A percentile compares a stretch with the other conserved stretches of the same genome.
phyloP scores from a whole-genome alignment of 2,113 vertebrate genomes.

The Riparia riparia region DNA sequence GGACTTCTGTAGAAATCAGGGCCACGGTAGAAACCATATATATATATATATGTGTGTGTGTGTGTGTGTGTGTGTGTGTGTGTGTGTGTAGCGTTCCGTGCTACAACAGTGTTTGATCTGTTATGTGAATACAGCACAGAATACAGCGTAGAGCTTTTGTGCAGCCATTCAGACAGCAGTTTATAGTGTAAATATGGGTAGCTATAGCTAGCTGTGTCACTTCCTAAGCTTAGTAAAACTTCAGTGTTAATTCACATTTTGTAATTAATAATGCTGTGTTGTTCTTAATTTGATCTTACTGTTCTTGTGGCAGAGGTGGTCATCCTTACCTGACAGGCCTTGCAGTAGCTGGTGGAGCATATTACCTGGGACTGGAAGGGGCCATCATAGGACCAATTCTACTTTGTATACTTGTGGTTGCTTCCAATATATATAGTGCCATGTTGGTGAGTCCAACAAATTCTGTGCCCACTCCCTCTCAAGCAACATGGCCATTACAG shows the following conservation, averaged over 20 bases:
- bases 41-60: too few species aligned
- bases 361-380: slow-evolving; percentile 95
- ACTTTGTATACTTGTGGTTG: slow-evolving; percentile 96
- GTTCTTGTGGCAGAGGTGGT: slow-evolving; percentile 82
- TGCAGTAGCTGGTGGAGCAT: slow-evolving; percentile 94
- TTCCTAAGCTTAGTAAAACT: neutral
- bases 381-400: slow-evolving; percentile 98
- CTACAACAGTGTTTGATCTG: neutral
- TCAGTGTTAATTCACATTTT: neutral
- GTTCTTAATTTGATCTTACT: neutral
- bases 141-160: neutral
- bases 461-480: slow-evolving; percentile 85
- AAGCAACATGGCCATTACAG: slow-evolving; percentile 82
- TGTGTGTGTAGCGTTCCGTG: rapidly evolving
- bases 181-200: neutral
- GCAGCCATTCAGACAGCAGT: neutral
- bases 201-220: neutral
- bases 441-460: slow-evolving; percentile 96
- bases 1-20: neutral
- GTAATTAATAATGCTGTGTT: neutral
- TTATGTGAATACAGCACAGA: rapidly evolving
- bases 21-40: neutral
- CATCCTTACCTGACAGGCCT: slow-evolving; percentile 97
- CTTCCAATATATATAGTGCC: slow-evolving; percentile 97
- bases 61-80: too few species aligned